These are phyloP conservation scores for Trichonephila clavipes DNA, from an alignment of 1,140 invertebrate genomes.

Conservation along the genomic window DNA sequence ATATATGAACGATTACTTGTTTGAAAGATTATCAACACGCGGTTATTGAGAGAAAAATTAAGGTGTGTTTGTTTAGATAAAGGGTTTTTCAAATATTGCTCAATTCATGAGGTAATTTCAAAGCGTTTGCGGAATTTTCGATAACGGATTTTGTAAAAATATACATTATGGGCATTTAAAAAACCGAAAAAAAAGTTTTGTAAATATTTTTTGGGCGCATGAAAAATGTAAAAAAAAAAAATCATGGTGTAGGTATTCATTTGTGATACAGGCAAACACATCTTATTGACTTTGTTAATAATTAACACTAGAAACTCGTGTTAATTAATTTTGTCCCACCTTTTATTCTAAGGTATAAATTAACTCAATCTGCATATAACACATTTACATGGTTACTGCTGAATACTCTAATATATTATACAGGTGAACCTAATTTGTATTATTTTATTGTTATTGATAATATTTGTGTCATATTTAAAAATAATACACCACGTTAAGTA, in stretches of 20 bases:
- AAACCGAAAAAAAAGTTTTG: constrained; percentile 47
- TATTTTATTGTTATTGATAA: not conserved
- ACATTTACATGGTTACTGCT: no score
- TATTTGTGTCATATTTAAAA: not conserved
- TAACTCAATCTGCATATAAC: no score
- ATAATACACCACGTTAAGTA: not conserved
- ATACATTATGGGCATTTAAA: constrained; percentile 49
- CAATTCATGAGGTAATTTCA: not conserved
- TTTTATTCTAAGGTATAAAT: no score
- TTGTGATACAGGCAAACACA: constrained; percentile 3
- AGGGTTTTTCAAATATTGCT: not conserved
- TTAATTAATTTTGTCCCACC: not conserved
- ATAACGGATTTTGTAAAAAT: not conserved
- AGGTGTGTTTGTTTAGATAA: no score
- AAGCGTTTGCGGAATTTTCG: not conserved
- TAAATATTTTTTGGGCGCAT: constrained; percentile 50
- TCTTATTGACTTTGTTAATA: constrained; percentile 23
- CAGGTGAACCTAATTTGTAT: not conserved
- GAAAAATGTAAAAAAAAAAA: constrained; percentile 58
- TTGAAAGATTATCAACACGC: no score
- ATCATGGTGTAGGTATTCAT: constrained; percentile 59
- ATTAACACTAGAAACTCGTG: not conserved
- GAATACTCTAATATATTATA: no score
- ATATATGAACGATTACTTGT: no score
- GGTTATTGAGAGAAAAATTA: no score